Evolutionary conservation across 2,797 vertebrate genomes (phyloP).

Genomic region (Martes flavigula): DNA sequence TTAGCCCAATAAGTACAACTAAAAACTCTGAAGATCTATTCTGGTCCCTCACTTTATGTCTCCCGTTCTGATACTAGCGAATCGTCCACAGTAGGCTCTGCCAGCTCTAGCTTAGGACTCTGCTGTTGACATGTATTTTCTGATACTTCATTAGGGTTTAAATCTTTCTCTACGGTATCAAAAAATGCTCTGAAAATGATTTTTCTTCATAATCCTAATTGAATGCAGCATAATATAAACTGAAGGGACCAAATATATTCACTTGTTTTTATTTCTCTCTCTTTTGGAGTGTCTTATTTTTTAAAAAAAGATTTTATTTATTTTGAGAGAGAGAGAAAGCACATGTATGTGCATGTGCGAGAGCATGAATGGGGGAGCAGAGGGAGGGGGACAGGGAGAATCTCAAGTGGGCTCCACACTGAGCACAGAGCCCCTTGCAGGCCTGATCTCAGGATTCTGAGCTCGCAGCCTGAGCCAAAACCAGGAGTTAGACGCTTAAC

Average conservation of each 20-base stretch:
- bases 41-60: neutral
- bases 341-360: too few species aligned
- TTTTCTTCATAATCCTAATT: neutral
- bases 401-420: neutral
- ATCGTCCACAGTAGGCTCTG: neutral
- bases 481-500: neutral
- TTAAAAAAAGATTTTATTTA: neutral
- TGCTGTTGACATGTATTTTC: accelerated
- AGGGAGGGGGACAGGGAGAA: neutral
- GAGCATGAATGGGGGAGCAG: neutral
- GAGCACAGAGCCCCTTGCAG: neutral
- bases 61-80: neutral
- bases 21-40: neutral
- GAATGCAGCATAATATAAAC: neutral
- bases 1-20: neutral
- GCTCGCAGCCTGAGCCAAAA: neutral
- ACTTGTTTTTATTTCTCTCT: neutral
- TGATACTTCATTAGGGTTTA: neutral
- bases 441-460: neutral
- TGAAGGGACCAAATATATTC: neutral
- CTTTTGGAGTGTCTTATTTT: neutral
- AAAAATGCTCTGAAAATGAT: neutral
- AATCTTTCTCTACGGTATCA: neutral
- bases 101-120: neutral
- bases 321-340: neutral